Evolutionary conservation across 2,113 vertebrate species (phyloP).

Genomic region (Bothrops jararaca): DNA sequence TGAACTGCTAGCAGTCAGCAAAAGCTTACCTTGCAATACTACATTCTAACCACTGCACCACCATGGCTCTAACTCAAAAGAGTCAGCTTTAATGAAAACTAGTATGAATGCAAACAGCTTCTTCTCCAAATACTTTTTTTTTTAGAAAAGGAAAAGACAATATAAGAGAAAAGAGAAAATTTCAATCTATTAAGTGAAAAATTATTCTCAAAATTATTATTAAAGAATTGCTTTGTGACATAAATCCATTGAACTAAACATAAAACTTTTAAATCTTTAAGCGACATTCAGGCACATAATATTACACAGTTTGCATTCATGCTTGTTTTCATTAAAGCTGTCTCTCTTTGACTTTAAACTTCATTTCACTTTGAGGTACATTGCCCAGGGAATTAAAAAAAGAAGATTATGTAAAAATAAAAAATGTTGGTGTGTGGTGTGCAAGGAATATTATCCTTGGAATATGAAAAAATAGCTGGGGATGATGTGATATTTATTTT

Average conservation of each 20-base stretch:
- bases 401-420: conserved; percentile 44
- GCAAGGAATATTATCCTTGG: conserved; percentile 59
- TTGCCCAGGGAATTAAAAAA: conserved; percentile 19
- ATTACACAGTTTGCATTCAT: conserved; percentile 40
- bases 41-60: not conserved
- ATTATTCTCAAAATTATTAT: conserved; percentile 16
- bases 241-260: conserved; percentile 13
- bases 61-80: not conserved
- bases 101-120: not conserved
- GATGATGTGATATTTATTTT: conserved; percentile 57
- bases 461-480: conserved; percentile 63
- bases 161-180: not conserved
- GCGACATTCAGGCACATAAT: conserved; percentile 40
- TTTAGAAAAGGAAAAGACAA: conserved; percentile 3
- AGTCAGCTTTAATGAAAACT: not conserved
- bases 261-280: conserved; percentile 35
- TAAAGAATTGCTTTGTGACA: conserved; percentile 27
- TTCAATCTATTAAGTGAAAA: not conserved
- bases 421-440: conserved; percentile 30
- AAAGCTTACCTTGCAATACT: not conserved
- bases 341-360: conserved; percentile 62
- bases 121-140: not conserved
- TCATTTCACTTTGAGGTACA: conserved; percentile 58
- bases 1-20: not conserved
- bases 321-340: conserved; percentile 43